These are phyloP conservation scores for Procambarus virginalis DNA, from an alignment of 1,140 invertebrate species.

Conservation along the genomic window DNA sequence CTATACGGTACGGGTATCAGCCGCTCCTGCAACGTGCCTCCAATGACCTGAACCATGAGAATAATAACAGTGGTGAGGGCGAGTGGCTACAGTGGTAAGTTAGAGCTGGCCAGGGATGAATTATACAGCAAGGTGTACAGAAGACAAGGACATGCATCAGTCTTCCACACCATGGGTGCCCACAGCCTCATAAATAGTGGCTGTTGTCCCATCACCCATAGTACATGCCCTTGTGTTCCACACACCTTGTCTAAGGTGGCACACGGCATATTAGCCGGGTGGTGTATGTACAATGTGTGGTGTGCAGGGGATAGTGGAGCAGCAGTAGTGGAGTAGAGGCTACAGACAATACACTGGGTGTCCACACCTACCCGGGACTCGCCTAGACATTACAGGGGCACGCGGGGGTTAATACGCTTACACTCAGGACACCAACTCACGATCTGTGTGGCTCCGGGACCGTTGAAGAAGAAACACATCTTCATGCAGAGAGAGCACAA, in stretches of 20 bases:
- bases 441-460: conserved; percentile 70
- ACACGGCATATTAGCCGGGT: conserved; percentile 56
- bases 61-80: conserved; percentile 69
- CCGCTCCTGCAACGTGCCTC: conserved; percentile 99
- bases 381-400: conserved; percentile 69
- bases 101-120: conserved; percentile 69
- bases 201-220: conserved; percentile 43
- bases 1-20: conserved; percentile 99
- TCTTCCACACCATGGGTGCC: conserved; percentile 29
- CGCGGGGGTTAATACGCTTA: conserved; percentile 67
- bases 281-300: conserved; percentile 68
- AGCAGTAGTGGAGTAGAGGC: conserved; percentile 66
- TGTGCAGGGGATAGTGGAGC: conserved; percentile 69
- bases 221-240: conserved; percentile 66
- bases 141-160: conserved; percentile 59
- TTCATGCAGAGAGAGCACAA: conserved; percentile 71
- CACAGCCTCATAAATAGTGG: conserved; percentile 45
- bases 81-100: conserved; percentile 67
- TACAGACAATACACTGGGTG: conserved; percentile 68
- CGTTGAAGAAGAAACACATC: conserved; percentile 71
- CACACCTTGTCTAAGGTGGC: conserved; percentile 65
- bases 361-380: conserved; percentile 68
- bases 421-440: conserved; percentile 70
- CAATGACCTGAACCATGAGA: conserved; percentile 80
- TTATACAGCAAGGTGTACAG: conserved; percentile 66